phyloP scores from a whole-genome alignment of 2,888 invertebrate species.

The Antheraea assamensis region DNA sequence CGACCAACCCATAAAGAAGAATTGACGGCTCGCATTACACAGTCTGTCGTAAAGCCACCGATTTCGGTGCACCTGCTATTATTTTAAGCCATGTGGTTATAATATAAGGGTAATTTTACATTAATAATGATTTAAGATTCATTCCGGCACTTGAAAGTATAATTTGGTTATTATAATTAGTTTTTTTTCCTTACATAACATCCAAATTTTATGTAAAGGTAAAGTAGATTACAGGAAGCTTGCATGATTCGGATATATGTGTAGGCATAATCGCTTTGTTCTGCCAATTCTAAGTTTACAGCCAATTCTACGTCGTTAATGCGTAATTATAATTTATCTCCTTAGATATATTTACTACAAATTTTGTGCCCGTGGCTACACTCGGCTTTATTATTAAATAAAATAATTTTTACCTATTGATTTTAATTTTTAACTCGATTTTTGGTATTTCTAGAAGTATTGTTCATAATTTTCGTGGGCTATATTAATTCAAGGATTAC shows the following conservation, averaged over 20 bases:
- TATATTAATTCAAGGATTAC: no score
- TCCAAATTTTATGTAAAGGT: neutral
- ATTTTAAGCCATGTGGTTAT: conserved; percentile 17
- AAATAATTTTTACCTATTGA: no score
- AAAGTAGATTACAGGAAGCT: neutral
- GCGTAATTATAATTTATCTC: no score
- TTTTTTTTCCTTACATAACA: neutral
- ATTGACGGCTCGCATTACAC: conserved; percentile 65
- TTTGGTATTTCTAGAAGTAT: no score
- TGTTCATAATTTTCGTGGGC: no score
- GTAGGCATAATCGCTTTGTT: neutral
- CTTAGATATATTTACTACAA: no score
- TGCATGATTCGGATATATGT: neutral
- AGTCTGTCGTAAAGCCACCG: conserved; percentile 50
- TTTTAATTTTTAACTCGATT: no score
- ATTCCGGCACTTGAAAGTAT: neutral
- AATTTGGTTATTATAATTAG: neutral
- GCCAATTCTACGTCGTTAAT: no score
- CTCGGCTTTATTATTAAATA: no score
- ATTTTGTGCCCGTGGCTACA: no score
- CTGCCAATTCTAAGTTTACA: no score
- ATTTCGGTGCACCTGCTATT: conserved; percentile 22
- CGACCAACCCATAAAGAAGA: conserved; percentile 58
- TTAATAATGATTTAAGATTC: conserved; percentile 10
- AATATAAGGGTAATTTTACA: neutral